Evolutionary conservation across 2,797 vertebrate genomes (phyloP), one percentile per base, ranked within the genome.

Genomic region (Chaetodon trifasciatus): DNA sequence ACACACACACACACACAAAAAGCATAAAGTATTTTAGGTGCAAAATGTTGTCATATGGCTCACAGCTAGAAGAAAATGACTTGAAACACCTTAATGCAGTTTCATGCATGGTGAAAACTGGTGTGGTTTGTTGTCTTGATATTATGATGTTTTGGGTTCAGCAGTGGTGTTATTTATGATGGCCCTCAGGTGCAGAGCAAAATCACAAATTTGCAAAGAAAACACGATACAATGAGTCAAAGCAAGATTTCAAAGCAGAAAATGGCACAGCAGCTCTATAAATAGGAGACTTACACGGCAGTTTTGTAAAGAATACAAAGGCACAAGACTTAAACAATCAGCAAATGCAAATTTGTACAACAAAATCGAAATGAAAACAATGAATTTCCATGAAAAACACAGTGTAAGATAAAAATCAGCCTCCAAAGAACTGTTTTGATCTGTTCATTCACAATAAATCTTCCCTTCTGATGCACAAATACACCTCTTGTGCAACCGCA

Each of bases 31-130:
- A 81, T 88, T 91, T 86, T 50, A 77, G 72, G 64, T 76, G 69
- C 53, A 70, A 84, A 80, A 86, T 86, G 74, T 82, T 86, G 82
- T 88, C 85, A 72, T 66, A 70, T 79, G 61, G 67, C 83, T 89
- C 73, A 58, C 37, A 85, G 82, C 60, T 0, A 80, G 39, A 72
- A 24, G 47, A 52, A 70, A 74, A 84, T 32, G 35, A 82, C 67
- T 65, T 72, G 49, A 89, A 88, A 83, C 37, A 69, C 74, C 74
- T 68, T 62, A 76, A 80, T 64, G 42, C 70, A 53, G 69, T 80
- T 74, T 40, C 1, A 19, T 28, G 58, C 9, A 3, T 19, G 65
- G 57, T 67, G 68, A 56, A 64, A 71, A 66, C n/a, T 32, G 47
- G 42, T 28, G 24, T 21, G 17, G 13, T 83, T 70, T 69, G 44